These are phyloP conservation scores for Schizothorax lantsangensis DNA, from an alignment of 2,797 vertebrate genomes.

Conservation along the genomic window DNA sequence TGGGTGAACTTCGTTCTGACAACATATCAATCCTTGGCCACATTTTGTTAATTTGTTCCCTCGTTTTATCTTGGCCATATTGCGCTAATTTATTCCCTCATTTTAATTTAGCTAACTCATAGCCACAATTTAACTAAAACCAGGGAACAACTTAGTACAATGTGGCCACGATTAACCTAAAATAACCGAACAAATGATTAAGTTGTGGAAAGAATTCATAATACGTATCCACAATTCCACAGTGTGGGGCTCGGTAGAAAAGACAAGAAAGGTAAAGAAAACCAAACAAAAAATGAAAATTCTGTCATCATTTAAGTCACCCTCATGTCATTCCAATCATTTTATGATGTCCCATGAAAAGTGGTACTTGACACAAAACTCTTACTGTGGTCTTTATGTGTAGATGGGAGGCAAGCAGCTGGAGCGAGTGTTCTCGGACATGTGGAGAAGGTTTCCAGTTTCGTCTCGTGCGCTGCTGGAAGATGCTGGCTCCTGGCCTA, in stretches of 20 bases:
- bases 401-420: slow-evolving; percentile 98
- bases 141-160: not conserved
- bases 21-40: not conserved
- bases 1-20: not conserved
- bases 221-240: not conserved
- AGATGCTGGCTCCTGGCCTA: slow-evolving; percentile 95
- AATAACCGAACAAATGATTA: not conserved
- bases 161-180: not conserved
- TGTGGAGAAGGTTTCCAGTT: slow-evolving; percentile 96
- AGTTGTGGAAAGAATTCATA: not conserved
- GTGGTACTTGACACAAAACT: too few species aligned
- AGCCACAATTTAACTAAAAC: not conserved
- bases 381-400: slow-evolving; percentile 9
- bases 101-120: not conserved
- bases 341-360: not conserved
- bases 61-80: not conserved
- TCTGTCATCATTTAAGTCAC: not conserved
- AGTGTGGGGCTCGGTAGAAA: not conserved
- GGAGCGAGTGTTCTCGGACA: slow-evolving; percentile 96
- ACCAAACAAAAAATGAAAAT: not conserved
- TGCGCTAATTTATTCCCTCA: not conserved
- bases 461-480: slow-evolving; percentile 96
- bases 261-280: not conserved
- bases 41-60: not conserved
- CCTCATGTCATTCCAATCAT: not conserved